Base-by-base conservation (phyloP, 1,140 invertebrate species). In the Zaprionus nigranus region DNA sequence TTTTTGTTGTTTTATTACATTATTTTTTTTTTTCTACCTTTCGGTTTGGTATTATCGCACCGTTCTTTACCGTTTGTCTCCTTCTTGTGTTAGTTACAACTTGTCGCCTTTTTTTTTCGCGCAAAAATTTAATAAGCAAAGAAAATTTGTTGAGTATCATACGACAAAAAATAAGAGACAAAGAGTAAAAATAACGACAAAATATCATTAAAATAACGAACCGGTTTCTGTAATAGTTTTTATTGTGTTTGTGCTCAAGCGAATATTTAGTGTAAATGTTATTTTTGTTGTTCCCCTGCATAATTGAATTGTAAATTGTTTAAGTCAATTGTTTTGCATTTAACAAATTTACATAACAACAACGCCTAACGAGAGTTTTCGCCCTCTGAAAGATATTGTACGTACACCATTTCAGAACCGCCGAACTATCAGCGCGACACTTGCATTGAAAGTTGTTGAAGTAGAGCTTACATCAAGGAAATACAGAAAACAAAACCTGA, bases 201-300 rank as follows among this genome's bases (percentile, higher is more conserved):
- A 63, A 60, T 26, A 60, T 46, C 13, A 84, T 73, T 54, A 65
- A 77, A 68, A 54, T 70, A 72, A 30, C 53, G 26, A 88, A 88
- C 85, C 85, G 75, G 84, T 88, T 88, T 68, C 34, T 58, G 57
- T 77, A 71, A 75, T 80, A 63, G 30, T 43, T 70, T 51, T 56
- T 58, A 40, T 59, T 58, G 64, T 62, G n/a, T 22, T 30, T 61
- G 26, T 40, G 30, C 30, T 73, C 64, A 72, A 70, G 58, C 36
- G 56, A 38, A 76, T 60, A 57, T 74, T 69, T 20, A 43, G 40
- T 38, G 22, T 30, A 43, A 28, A 22, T 43, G 13, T 20, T 40
- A 13, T 51, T 17, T 15, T 26, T 63, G 30, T 40, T 64, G 20
- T 40, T 34, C 28, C 12, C 24, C 26, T 62, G 79, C 80, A 88